A percentile compares a stretch with the other conserved stretches of the same genome.
These are phyloP conservation scores for Poeciliopsis retropinna DNA, from an alignment of 2,113 vertebrate species.

Conservation along the genomic window DNA sequence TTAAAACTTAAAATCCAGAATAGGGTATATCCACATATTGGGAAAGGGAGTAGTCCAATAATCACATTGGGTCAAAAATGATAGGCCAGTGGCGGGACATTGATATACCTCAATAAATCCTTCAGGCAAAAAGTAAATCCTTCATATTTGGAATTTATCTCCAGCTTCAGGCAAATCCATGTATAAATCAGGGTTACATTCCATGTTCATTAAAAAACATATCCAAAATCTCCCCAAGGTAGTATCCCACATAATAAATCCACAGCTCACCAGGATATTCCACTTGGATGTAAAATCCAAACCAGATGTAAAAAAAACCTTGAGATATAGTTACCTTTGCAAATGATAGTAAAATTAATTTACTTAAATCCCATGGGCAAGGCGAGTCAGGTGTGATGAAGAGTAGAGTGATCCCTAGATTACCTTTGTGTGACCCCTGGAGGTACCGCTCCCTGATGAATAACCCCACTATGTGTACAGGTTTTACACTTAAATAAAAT, in stretches of 20 bases:
- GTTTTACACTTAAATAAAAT: constrained; percentile 76
- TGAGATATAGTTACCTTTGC: constrained; percentile 74
- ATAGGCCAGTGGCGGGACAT: constrained; percentile 4
- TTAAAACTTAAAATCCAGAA: constrained; percentile 62
- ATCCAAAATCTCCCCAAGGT: constrained; percentile 76
- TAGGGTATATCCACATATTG: constrained; percentile 55
- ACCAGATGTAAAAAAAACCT: constrained; percentile 74
- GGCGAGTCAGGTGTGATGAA: constrained; percentile 76
- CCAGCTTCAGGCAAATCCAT: constrained; percentile 64
- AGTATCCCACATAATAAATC: constrained; percentile 78
- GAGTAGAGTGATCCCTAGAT: constrained; percentile 78
- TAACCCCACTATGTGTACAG: constrained; percentile 75
- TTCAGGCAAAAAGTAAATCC: constrained; percentile 59
- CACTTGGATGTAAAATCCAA: constrained; percentile 81
- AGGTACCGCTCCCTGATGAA: constrained; percentile 62
- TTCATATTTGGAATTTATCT: constrained; percentile 59
- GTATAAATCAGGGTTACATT: constrained; percentile 66
- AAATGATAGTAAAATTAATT: constrained; percentile 74
- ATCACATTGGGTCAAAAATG: constrained; percentile 21
- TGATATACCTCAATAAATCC: constrained; percentile 23
- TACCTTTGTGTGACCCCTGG: constrained; percentile 69
- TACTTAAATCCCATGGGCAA: constrained; percentile 74
- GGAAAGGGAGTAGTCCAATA: constrained; percentile 57
- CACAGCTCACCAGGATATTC: constrained; percentile 80
- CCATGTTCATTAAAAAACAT: constrained; percentile 62